Percentiles rank a stretch among this genome's conserved stretches.
These are phyloP conservation scores for Drosophila vallismaia DNA, from an alignment of 2,888 invertebrate genomes.

Conservation along the genomic window DNA sequence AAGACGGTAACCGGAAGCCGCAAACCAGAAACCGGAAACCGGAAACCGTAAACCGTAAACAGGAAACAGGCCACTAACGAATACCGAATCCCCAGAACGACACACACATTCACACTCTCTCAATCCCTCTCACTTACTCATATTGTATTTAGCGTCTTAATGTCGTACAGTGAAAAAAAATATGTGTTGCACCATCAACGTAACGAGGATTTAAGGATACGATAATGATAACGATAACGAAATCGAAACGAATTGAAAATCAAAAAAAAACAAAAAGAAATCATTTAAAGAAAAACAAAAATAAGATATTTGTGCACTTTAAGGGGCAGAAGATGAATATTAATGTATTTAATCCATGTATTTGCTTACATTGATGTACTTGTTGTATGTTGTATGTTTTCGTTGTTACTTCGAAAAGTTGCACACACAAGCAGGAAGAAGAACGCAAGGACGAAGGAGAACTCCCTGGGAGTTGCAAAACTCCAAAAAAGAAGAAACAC, in stretches of 20 bases:
- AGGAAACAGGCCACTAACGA: neutral
- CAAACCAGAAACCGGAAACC: neutral
- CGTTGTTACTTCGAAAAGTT: constrained; percentile 41
- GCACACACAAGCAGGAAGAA: constrained; percentile 5
- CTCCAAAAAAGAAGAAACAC: neutral
- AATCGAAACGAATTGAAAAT: constrained; percentile 38
- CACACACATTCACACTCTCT: neutral
- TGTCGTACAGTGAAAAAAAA: constrained; percentile 1
- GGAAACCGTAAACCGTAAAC: neutral
- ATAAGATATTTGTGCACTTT: constrained; percentile 5
- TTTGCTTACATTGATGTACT: constrained; percentile 41
- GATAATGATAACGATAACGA: constrained; percentile 2
- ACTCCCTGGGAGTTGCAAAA: neutral
- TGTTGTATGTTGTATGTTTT: constrained; percentile 45
- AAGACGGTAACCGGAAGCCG: neutral
- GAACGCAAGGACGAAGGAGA: neutral
- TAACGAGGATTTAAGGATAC: too few relatives aligned
- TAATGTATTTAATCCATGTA: constrained; percentile 40
- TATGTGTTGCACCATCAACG: constrained; percentile 1
- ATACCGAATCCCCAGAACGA: neutral
- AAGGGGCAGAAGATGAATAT: constrained; percentile 7
- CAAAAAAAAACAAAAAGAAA: constrained; percentile 22
- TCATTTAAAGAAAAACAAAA: constrained; percentile 4
- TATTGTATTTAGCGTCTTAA: neutral
- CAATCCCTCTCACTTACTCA: neutral